Evolutionary conservation across 2,113 vertebrate genomes (phyloP).

Genomic region (Ornithorhynchus anatinus): DNA sequence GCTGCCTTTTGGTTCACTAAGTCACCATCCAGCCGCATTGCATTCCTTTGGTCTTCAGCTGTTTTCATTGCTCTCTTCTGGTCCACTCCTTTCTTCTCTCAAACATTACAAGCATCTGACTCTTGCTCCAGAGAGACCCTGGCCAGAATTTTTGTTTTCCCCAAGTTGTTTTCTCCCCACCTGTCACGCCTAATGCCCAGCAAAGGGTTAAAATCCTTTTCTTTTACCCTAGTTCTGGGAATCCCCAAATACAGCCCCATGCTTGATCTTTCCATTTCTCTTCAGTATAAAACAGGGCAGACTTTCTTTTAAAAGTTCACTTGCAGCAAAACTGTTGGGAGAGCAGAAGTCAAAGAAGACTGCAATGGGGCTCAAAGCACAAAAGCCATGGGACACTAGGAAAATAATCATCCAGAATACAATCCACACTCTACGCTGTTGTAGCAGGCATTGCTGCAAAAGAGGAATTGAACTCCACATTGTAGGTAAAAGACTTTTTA

Average conservation of each 20-base stretch:
- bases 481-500: background rate
- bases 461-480: background rate
- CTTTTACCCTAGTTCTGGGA: background rate
- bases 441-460: too few relatives aligned
- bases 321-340: background rate
- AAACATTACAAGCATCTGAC: background rate
- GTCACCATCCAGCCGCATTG: conserved; percentile 30
- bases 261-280: background rate
- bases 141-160: background rate
- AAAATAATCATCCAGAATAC: background rate
- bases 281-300: background rate
- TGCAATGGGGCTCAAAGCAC: background rate
- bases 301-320: background rate
- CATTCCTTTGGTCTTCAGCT: conserved; percentile 52
- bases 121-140: background rate
- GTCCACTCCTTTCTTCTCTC: conserved; percentile 19
- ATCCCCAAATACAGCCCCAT: fast-evolving
- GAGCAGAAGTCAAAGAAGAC: background rate
- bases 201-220: background rate
- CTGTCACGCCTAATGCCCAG: background rate
- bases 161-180: background rate
- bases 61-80: conserved; percentile 3
- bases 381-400: background rate
- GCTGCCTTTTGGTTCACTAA: conserved; percentile 28
- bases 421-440: too few relatives aligned